Base-by-base conservation (phyloP, 2,888 invertebrate species). In the Geophilus truncorum region DNA sequence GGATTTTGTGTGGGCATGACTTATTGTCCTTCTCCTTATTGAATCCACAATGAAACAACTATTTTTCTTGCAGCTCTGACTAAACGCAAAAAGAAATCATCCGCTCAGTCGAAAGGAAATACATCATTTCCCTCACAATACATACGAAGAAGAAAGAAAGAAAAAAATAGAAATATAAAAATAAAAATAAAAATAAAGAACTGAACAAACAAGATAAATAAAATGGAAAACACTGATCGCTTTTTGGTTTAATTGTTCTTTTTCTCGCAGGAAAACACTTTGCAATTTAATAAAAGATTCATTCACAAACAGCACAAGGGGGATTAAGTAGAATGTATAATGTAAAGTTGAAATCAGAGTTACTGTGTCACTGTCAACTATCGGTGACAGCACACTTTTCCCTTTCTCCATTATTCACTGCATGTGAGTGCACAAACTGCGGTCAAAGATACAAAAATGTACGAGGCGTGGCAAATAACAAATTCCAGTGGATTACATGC, bases 1-100 rank as follows among this genome's bases (percentile, higher is more conserved):
- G 70, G 70, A 70, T 70, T 70, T 70, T 70, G 70, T 70, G 70
- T 70, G 70, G 70, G 70, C 70, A 70, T 70, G 70, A 70, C 70
- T 70, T 70, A 70, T 70, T 70, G 70, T 70, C 70, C 70, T 70
- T 70, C 28, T 70, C 28, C 70, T 70, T 70, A 70, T 70, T 70
- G 70, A 70, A 70, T 70, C 70, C 70, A 70, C 70, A 70, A 70
- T 70, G 70, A 70, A 70, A 70, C 70, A 70, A 70, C 70, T 70
- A 70, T 70, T 70, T 70, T 70, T 70, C 70, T 70, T 70, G 25
- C 70, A 70, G 70, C 25, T 10, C 28, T 15, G 70, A 70, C 70
- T 70, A 51, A 51, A 70, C 70, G 25, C 28, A 70, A 70, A 70
- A 70, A 70, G 70, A 70, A 70, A 70, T 70, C 70, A 70, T 28